Evolutionary conservation across 2,888 invertebrate species (phyloP).

Genomic region (Proisotoma minuta): DNA sequence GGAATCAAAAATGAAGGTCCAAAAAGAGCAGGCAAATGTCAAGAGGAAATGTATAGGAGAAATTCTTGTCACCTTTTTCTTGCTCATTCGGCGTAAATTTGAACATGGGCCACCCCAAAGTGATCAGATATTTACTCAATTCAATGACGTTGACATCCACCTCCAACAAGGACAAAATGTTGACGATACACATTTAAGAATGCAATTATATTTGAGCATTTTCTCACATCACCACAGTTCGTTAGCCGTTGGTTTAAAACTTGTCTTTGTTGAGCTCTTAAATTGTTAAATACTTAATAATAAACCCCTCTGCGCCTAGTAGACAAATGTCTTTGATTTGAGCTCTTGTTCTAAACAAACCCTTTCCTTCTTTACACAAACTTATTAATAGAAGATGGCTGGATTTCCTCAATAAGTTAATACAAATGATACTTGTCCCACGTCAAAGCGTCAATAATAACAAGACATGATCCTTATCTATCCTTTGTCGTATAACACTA

Average conservation of each 20-base stretch:
- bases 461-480: conserved; percentile 39
- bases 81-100: conserved; percentile 17
- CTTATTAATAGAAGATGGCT: conserved; percentile 11
- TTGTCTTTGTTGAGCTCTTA: background rate
- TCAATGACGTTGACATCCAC: background rate
- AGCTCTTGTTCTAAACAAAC: background rate
- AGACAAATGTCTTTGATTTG: background rate
- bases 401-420: too few relatives aligned
- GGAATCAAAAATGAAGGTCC: background rate
- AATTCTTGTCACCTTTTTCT: conserved; percentile 3
- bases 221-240: background rate
- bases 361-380: background rate
- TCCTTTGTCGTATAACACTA: conserved; percentile 10
- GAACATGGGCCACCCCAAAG: conserved; percentile 31
- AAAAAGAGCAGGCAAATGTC: background rate
- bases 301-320: background rate
- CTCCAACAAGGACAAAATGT: background rate
- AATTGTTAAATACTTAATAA: background rate
- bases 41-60: background rate
- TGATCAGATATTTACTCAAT: conserved; percentile 37
- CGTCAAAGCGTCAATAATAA: conserved; percentile 36
- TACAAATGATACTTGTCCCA: conserved; percentile 19
- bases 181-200: too few relatives aligned
- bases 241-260: background rate
- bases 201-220: conserved; percentile 30